These are phyloP conservation scores for Ceuthmochares aereus DNA, from an alignment of 2,113 vertebrate species.

Conservation along the genomic window DNA sequence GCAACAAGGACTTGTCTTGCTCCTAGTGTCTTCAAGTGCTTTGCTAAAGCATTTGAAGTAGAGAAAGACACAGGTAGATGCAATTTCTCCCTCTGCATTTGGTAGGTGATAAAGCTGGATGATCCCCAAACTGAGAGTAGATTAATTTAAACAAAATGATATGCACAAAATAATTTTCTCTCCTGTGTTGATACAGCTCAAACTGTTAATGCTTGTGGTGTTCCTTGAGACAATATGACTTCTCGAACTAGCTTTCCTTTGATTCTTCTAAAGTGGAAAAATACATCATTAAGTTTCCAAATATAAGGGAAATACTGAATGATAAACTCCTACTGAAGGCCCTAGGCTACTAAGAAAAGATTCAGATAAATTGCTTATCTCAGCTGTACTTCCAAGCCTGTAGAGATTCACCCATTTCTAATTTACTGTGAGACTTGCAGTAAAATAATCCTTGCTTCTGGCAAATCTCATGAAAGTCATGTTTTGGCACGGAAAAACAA, in stretches of 20 bases:
- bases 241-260: background rate
- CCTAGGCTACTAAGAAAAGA: background rate
- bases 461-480: background rate
- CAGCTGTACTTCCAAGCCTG: background rate
- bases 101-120: background rate
- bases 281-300: background rate
- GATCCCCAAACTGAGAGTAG: background rate
- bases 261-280: background rate
- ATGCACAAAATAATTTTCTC: background rate
- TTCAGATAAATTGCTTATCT: conserved; percentile 25
- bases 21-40: background rate
- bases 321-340: background rate
- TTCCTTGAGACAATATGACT: background rate
- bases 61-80: background rate
- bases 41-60: background rate
- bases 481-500: background rate
- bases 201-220: background rate
- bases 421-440: background rate
- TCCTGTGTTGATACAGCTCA: background rate
- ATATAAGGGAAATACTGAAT: background rate
- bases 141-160: background rate
- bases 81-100: background rate
- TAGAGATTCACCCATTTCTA: background rate
- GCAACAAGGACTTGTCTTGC: background rate
- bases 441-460: conserved; percentile 20